Base-by-base conservation (phyloP, 2,113 vertebrate species). In the Lethenteron reissneri region DNA sequence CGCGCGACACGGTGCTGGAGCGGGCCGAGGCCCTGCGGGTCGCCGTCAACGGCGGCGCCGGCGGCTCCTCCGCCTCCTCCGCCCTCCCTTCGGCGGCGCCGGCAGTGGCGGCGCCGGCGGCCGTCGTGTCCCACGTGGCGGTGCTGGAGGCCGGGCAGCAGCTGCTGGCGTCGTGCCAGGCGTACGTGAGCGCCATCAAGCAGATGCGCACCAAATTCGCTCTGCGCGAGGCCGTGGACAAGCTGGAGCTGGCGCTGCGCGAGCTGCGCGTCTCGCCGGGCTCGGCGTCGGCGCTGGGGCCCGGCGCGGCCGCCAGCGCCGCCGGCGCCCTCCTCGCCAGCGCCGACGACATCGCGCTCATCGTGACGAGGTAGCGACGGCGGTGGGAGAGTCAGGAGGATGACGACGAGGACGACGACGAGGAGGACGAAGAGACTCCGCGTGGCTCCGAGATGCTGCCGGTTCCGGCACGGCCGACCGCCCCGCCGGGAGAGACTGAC, bases 121-220 rank as follows among this genome's bases (percentile, higher is more conserved):
- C 62, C n/a, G 62, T 21, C n/a, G 85, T 90, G 71, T 95, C 86
- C 80, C 90, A 90, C 56, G 88, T 91, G 78, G 88, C 88, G 2
- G 80, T 99, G 80, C 81, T 99, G 78, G 90, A 92, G 78, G 92
- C 88, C 3, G 95, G 89, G 0, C 87, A 86, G 73, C 83, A 87
- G 62, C 85, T 99, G 80, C 81, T 97, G 58, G 88, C 92, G 84
- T 90, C 86, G 81, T 97, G 92, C 85, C 92, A 91, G 79, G 89
- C 90, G 83, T 97, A 99, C 0, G 92, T 99, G 81, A 90, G 97
- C 83, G 90, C 88, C 82, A 99, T 99, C 82, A 86, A 87, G 2
- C 95, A 97, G 70, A 99, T 83, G 12, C 89, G 95, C 78, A 96
- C 95, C 86, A 99, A 99, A 70, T 97, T 99, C 72, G 92, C 92